Conservation (phyloP, 2,888 invertebrate species). For the Sesia bembeciformis region DNA sequence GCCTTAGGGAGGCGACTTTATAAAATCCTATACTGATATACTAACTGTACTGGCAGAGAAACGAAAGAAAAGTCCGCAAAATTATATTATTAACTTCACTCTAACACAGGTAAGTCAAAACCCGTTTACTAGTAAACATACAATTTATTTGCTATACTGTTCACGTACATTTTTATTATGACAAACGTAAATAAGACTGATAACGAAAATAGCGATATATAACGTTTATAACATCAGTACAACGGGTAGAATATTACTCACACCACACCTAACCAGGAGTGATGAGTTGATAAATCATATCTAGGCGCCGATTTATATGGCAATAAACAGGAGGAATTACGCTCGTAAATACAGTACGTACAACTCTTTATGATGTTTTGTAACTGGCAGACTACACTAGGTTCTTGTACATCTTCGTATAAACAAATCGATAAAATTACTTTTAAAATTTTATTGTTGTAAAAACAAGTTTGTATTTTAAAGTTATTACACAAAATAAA, state of each 20-base stretch:
- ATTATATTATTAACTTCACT: no score
- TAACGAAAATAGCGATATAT: not conserved
- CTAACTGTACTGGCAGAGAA: no score
- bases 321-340: constrained; percentile 59
- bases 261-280: constrained; percentile 55
- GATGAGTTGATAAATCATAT: constrained; percentile 71
- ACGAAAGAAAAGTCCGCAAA: no score
- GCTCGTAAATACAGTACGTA: constrained; percentile 52
- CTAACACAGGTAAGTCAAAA: no score
- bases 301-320: constrained; percentile 67
- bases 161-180: not conserved
- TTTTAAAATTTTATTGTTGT: no score
- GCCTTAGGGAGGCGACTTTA: no score
- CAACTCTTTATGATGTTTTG: constrained; percentile 48
- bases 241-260: constrained; percentile 56
- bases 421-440: no score
- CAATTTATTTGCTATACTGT: not conserved
- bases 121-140: no score
- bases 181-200: not conserved
- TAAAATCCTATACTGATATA: no score
- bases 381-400: constrained; percentile 9
- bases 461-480: no score
- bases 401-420: no score
- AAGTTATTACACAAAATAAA: no score
- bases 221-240: constrained; percentile 39